phyloP scores from a whole-genome alignment of 2,888 invertebrate species.

The Syrista parreyssii region DNA sequence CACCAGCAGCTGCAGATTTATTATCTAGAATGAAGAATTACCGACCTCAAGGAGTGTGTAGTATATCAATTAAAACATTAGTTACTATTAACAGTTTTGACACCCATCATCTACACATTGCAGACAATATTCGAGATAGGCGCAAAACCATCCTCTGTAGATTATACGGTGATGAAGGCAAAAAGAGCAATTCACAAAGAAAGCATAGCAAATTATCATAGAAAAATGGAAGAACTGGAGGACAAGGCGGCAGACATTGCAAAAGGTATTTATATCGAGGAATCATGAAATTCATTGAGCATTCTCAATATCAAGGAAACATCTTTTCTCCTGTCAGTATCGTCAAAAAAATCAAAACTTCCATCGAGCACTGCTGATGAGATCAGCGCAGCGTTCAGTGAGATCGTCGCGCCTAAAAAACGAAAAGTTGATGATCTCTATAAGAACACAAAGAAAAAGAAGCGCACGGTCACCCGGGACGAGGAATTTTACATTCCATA shows the following conservation, averaged over 20 bases:
- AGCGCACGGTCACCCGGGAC: conserved; percentile 71
- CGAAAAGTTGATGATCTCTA: conserved; percentile 71
- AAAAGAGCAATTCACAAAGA: conserved; percentile 82
- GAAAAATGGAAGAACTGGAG: conserved; percentile 61
- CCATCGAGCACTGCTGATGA: conserved; percentile 68
- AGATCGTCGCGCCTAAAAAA: conserved; percentile 71
- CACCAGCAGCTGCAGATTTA: conserved; percentile 53
- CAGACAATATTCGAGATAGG: conserved; percentile 96
- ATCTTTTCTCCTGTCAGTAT: neutral
- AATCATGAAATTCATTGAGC: neutral
- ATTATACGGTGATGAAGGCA: conserved; percentile 87
- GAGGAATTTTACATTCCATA: conserved; percentile 91
- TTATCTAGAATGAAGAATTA: conserved; percentile 80
- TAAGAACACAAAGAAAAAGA: conserved; percentile 68
- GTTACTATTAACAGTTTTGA: neutral
- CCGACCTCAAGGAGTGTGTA: conserved; percentile 77
- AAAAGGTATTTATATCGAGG: conserved; percentile 11
- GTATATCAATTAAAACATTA: conserved; percentile 28
- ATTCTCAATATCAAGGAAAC: neutral
- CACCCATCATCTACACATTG: conserved; percentile 36
- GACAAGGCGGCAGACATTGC: conserved; percentile 31
- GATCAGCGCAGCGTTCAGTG: conserved; percentile 70
- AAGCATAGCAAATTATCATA: conserved; percentile 67
- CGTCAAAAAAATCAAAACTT: conserved; percentile 41
- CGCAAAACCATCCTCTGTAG: conserved; percentile 80